Evolutionary conservation across 2,888 invertebrate species (phyloP), one percentile per base, ranked within the genome.

Genomic region (Chrysotoxum bicinctum): DNA sequence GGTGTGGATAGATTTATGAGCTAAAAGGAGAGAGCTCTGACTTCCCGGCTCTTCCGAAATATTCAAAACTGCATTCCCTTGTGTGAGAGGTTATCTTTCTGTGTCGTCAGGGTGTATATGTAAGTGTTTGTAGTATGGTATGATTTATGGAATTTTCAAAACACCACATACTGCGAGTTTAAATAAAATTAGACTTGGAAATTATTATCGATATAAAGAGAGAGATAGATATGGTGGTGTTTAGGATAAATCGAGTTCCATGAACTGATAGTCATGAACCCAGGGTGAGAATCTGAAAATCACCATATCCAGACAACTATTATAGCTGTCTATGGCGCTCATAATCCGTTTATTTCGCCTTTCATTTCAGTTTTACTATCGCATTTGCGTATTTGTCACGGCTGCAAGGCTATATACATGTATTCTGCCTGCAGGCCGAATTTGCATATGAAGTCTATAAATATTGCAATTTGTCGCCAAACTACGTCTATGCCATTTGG

Each of bases 151-250:
- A 60, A 54, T 45, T 69, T 70, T 64, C 48, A 72, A 52, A 72
- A 21, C 68, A 77, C 52, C 60, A 58, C 56, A 23, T 54, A 45
- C 62, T 30, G 43, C 35, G 35, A 40, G 58, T 54, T 64, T 54
- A 79, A 84, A 70, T 70, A 70, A 66, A 84, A 84, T 84, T 79
- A 79, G 66, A 84, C 84, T 84, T 84, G 84, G 84, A 84, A 79
- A 84, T 84, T 70, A 70, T 64, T 75, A 75, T 79, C 74, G 73
- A 84, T 84, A 43, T 40, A 74, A n/a, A n/a, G 37, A 56, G 52
- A 74, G 54, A 16, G 2, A 48, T 77, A 62, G 56, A 12, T 12
- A 19, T n/a, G 23, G 45, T 21, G 48, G 12, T 32, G 32, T 26
- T 62, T 14, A 64, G 54, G 37, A 19, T 70, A 68, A 48, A 40